Base-by-base conservation (phyloP, 2,113 vertebrate genomes). In the Vulpes lagopus region DNA sequence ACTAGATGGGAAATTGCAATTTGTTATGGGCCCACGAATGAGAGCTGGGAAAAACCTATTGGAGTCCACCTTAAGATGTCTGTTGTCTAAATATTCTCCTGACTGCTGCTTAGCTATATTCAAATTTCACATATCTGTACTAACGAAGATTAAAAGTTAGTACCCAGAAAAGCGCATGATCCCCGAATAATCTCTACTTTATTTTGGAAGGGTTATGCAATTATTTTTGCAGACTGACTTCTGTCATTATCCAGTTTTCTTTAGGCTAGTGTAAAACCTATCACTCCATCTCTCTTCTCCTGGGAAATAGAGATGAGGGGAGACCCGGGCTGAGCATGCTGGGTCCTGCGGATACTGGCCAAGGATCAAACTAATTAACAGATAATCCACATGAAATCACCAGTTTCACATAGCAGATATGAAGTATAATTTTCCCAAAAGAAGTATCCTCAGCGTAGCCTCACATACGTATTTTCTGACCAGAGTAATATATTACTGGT, bases 401-500 rank as follows among this genome's bases (percentile, higher is more conserved):
- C 16, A 35, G 64, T 30, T 94, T 90, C 91, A 51, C 38, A 82
- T 8, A 67, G 82, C 67, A 96, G 86, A 59, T 10, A 91, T 1
- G 55, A 95, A 12, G n/a, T 15, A n/a, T 9, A 60, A 65, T 43
- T 92, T 69, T 95, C 83, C 57, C 71, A 73, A 92, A 90, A 93
- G 74, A 73, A 92, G 71, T 38, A 27, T 32, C 71, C 59, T 43
- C 67, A 38, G 35, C 74, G 32, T 8, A 76, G 83, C 35, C 79
- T 95, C 73, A 85, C 8, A 78, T 43, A 78, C 4, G 38, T 10
- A 67, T 30, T 93, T 93, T 97, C 73, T 74, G 81, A 85, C n/a
- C 16, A 27, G 49, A 81, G 49, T 35, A 82, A 88, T 80, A 80
- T 30, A 73, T 23, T 53, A 60, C 1, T 69, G 83, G 55, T 59